phyloP scores from a whole-genome alignment of 2,797 vertebrate species.

The Anguilla obscura region DNA sequence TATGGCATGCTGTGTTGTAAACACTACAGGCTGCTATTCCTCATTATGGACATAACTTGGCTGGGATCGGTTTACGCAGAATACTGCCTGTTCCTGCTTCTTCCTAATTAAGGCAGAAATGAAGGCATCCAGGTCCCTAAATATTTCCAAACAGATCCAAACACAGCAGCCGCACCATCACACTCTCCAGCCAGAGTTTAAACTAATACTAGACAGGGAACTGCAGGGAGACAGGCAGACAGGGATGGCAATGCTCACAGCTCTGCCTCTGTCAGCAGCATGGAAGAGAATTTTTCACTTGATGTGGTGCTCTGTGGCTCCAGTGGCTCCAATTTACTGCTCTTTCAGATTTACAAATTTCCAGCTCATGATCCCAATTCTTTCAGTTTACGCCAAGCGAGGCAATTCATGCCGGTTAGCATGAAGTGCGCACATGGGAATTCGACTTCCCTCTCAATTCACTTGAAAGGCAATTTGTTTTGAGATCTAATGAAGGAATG shows the following conservation, averaged over 20 bases:
- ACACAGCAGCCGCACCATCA: slow-evolving; percentile 38
- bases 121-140: slow-evolving; percentile 32
- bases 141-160: slow-evolving; percentile 52
- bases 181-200: slow-evolving; percentile 8
- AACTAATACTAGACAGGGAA: background rate
- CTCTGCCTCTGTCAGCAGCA: background rate
- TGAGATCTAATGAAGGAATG: slow-evolving; percentile 32
- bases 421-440: slow-evolving; percentile 35
- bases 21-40: slow-evolving; percentile 41
- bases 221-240: background rate
- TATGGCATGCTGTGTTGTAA: slow-evolving; percentile 41
- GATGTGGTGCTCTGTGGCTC: background rate
- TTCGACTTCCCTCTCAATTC: slow-evolving; percentile 50
- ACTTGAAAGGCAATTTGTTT: slow-evolving; percentile 55
- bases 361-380: background rate
- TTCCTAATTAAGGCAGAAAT: slow-evolving; percentile 69
- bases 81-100: slow-evolving; percentile 49
- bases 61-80: slow-evolving; percentile 45
- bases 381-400: background rate
- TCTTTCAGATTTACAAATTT: background rate
- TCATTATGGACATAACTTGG: slow-evolving; percentile 41
- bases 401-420: background rate
- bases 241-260: background rate
- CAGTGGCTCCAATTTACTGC: slow-evolving; percentile 3
- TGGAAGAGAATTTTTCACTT: background rate